Conservation (phyloP, 2,797 vertebrate species). For the Pristis pectinata region DNA sequence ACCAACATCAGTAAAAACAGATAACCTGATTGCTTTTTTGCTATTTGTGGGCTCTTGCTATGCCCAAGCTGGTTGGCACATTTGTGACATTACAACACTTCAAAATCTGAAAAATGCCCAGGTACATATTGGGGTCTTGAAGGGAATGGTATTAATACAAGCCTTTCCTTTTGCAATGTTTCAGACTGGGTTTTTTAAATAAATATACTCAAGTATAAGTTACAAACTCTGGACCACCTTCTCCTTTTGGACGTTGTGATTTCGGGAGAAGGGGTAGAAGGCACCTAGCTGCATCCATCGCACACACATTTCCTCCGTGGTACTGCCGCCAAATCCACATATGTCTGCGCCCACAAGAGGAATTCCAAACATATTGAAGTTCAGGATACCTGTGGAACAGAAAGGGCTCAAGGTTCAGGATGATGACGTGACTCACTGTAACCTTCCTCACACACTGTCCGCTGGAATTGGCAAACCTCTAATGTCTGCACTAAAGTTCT, state of each 20-base stretch:
- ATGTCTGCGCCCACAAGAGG: constrained; percentile 75
- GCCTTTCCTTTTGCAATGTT: not conserved
- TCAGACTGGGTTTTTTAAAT: not conserved
- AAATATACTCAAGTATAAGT: not conserved
- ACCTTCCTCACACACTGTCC: not conserved
- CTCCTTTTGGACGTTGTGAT: constrained; percentile 67
- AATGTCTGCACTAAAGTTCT: not conserved
- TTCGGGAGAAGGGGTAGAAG: constrained; percentile 80
- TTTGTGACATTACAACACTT: not conserved
- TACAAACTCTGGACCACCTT: constrained; percentile 49
- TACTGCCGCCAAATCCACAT: constrained; percentile 70
- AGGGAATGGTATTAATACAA: not conserved
- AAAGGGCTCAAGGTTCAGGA: not conserved
- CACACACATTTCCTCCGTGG: constrained; percentile 74
- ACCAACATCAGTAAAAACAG: not conserved
- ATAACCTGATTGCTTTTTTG: not conserved
- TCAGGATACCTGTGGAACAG: constrained; percentile 66
- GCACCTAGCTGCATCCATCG: constrained; percentile 82
- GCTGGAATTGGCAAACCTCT: not conserved
- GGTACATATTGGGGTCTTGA: not conserved
- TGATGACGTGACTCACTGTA: not conserved
- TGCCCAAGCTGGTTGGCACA: not conserved
- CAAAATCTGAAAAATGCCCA: not conserved
- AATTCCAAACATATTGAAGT: constrained; percentile 78
- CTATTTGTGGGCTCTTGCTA: not conserved